A percentile compares a stretch with the other conserved stretches of the same genome.
Evolutionary conservation across 2,888 invertebrate species (phyloP).

Genomic region (Tridacna gigas): DNA sequence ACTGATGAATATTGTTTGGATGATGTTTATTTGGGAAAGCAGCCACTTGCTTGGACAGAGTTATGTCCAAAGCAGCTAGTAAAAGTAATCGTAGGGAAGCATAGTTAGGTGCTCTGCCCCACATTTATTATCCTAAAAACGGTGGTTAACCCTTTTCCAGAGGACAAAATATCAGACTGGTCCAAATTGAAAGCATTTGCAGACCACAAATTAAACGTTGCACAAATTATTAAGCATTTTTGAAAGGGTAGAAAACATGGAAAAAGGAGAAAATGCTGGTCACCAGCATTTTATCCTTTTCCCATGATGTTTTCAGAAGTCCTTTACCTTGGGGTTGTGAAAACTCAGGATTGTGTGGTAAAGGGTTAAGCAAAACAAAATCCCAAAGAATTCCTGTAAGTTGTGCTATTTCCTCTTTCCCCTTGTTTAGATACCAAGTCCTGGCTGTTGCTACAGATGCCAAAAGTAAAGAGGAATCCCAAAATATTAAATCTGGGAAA

Average conservation of each 20-base stretch:
- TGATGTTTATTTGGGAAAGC: no score
- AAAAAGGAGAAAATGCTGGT: neutral
- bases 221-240: neutral
- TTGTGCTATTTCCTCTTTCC: neutral
- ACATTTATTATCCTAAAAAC: no score
- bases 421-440: slow-evolving; percentile 89
- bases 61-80: no score
- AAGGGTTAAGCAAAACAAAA: neutral
- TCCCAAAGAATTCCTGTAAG: neutral
- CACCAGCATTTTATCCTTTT: neutral
- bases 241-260: no score
- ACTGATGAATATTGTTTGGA: no score
- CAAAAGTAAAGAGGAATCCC: slow-evolving; percentile 84
- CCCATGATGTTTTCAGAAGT: neutral
- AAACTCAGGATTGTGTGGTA: neutral
- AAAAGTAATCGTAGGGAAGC: no score
- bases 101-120: no score
- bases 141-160: no score
- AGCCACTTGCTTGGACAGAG: no score
- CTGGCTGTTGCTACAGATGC: slow-evolving; percentile 90
- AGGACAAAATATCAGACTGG: no score
- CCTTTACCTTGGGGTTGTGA: neutral
- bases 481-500: slow-evolving; percentile 86
- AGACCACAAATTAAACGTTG: no score
- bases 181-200: no score